phyloP scores from a whole-genome alignment of 2,888 invertebrate species.

The Deilephila porcellus region DNA sequence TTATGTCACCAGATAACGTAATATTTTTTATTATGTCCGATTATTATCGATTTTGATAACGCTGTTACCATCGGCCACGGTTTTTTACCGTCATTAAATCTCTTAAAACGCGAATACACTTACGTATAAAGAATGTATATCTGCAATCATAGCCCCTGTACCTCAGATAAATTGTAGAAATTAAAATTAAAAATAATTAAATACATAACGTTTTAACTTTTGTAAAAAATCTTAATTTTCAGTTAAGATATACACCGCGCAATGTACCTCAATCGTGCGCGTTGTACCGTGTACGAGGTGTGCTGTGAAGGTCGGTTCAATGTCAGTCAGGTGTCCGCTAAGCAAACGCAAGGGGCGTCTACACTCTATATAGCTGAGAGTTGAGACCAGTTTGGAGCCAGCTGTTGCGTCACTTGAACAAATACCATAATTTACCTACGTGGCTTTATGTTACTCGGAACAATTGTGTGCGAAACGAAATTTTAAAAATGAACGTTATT shows the following conservation, averaged over 20 bases:
- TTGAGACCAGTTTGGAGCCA: slow-evolving; percentile 9
- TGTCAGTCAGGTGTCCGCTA: slow-evolving; percentile 17
- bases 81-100: no score
- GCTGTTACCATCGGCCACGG: no score
- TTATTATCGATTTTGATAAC: no score
- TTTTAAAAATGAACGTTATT: no score
- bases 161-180: no score
- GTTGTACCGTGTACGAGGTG: background rate
- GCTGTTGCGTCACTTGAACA: background rate
- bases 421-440: background rate
- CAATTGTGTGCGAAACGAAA: background rate
- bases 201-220: background rate
- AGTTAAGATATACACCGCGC: no score
- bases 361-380: background rate
- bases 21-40: no score
- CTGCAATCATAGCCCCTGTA: no score
- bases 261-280: background rate
- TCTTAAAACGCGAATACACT: no score
- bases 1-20: no score
- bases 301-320: slow-evolving; percentile 15
- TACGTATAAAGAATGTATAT: no score
- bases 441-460: background rate
- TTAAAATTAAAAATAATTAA: no score
- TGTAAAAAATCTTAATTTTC: background rate
- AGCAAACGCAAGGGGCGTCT: background rate